Conservation (phyloP, 2,113 vertebrate genomes). For the Gasterosteus aculeatus region DNA sequence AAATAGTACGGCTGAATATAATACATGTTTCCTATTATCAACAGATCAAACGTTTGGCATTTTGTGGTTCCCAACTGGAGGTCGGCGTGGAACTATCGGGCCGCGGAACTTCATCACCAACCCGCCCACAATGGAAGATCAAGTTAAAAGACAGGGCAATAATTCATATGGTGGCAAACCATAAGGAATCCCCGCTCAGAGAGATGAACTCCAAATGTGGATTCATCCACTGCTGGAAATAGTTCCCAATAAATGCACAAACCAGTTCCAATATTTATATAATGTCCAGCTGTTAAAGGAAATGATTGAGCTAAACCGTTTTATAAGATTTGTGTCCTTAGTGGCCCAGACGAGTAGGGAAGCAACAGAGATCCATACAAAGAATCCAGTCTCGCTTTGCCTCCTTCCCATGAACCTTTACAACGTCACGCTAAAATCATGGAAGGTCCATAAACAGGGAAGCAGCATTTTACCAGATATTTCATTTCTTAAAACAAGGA, state of each 20-base stretch:
- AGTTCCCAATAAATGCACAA: background rate
- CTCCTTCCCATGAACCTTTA: background rate
- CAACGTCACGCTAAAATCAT: background rate
- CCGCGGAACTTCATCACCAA: too few species aligned
- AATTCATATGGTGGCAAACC: too few species aligned
- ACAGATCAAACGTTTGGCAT: background rate
- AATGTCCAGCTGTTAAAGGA: background rate
- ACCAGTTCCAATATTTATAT: background rate
- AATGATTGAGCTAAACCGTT: background rate
- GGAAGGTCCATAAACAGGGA: background rate
- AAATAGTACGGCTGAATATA: background rate
- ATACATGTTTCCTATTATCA: background rate
- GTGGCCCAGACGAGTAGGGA: too few species aligned
- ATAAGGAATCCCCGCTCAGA: too few species aligned
- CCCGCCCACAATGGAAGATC: too few species aligned
- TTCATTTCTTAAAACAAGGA: background rate
- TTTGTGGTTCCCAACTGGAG: too few species aligned
- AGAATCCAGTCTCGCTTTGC: background rate
- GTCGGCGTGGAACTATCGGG: too few species aligned
- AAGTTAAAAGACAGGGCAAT: too few species aligned
- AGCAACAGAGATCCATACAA: background rate
- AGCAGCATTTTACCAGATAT: background rate
- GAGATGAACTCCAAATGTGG: too few species aligned
- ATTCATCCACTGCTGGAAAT: too few species aligned
- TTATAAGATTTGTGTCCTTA: background rate